Evolutionary conservation across 2,113 vertebrate species (phyloP).

Genomic region (Microcebus griseorufus): DNA sequence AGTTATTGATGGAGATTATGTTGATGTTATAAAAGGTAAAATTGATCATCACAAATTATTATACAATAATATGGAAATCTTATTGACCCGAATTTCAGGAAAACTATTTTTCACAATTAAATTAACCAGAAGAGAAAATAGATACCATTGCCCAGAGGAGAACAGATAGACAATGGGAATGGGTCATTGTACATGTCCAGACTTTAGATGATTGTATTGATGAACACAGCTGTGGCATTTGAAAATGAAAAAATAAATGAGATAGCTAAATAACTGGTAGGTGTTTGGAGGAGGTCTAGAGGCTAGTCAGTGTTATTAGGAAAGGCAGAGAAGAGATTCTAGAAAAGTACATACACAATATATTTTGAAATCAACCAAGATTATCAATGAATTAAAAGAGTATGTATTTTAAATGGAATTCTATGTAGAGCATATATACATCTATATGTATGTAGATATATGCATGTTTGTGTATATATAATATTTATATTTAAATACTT

Average conservation of each 20-base stretch:
- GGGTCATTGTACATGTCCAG: neutral
- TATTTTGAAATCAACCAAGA: neutral
- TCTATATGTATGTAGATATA: neutral
- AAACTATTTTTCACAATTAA: neutral
- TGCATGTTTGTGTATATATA: accelerated
- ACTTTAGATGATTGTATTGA: neutral
- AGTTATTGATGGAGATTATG: neutral
- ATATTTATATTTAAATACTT: neutral
- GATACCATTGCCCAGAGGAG: neutral
- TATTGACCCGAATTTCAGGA: neutral
- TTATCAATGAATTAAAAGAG: neutral
- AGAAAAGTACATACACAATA: neutral
- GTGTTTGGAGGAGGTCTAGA: neutral
- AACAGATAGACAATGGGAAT: neutral
- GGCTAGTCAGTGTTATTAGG: neutral
- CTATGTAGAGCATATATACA: neutral
- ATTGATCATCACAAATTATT: neutral
- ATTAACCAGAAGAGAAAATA: neutral
- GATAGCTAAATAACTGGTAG: neutral
- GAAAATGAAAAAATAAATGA: neutral
- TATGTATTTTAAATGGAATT: neutral
- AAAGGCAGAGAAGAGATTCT: neutral
- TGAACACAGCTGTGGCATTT: neutral
- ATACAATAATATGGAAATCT: neutral
- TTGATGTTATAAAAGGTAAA: neutral